A percentile compares a stretch with the other conserved stretches of the same genome.
phyloP scores from a whole-genome alignment of 2,797 vertebrate genomes.

The Coranthus polyacanthus region DNA sequence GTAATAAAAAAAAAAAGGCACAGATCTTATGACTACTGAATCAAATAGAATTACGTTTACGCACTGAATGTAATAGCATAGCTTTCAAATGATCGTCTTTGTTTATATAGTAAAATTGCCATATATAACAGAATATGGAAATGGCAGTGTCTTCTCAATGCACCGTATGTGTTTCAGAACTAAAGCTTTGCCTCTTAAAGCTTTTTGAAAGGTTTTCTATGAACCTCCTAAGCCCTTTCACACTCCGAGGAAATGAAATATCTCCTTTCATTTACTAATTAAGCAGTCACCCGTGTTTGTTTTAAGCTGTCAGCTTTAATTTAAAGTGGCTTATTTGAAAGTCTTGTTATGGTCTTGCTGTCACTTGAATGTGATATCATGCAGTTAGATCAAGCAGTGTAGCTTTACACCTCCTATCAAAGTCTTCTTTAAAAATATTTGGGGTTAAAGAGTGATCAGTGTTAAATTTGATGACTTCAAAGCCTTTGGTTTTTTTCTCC shows the following conservation, averaged over 20 bases:
- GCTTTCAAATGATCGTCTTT: constrained; percentile 36
- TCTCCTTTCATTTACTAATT: constrained; percentile 87
- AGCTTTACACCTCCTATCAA: constrained; percentile 84
- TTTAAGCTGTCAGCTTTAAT: constrained; percentile 86
- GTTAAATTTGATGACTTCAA: constrained; percentile 85
- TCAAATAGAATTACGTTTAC: constrained; percentile 40
- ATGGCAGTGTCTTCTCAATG: constrained; percentile 33
- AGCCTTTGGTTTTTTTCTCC: constrained; percentile 50
- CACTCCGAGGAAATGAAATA: constrained; percentile 83
- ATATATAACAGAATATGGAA: constrained; percentile 27
- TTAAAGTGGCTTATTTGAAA: constrained; percentile 85
- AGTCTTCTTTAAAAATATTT: constrained; percentile 84
- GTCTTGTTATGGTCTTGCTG: constrained; percentile 83
- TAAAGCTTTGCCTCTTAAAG: constrained; percentile 58
- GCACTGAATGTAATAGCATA: constrained; percentile 43
- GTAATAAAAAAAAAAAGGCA: constrained; percentile 31
- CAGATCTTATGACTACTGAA: constrained; percentile 52
- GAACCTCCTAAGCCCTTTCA: constrained; percentile 75
- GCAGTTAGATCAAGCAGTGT: constrained; percentile 80
- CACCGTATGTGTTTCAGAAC: constrained; percentile 48
- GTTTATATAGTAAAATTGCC: constrained; percentile 54
- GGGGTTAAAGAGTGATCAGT: constrained; percentile 86
- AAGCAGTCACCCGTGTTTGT: constrained; percentile 85
- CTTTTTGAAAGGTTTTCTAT: constrained; percentile 70
- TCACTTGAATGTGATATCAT: constrained; percentile 80